These are phyloP conservation scores for Agonopterix arenella DNA, from an alignment of 2,888 invertebrate genomes.

Conservation along the genomic window DNA sequence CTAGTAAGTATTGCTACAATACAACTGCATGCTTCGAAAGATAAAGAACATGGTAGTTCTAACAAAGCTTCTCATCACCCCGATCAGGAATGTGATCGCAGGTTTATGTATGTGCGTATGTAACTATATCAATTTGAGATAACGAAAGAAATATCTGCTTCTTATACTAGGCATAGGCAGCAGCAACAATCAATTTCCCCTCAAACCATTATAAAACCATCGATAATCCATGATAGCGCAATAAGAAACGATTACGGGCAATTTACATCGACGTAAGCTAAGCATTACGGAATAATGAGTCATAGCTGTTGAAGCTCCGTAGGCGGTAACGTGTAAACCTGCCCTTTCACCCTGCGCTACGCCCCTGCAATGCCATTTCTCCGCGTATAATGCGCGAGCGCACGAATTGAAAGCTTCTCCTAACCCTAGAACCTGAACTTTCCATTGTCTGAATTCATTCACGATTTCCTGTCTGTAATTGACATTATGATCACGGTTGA, in stretches of 20 bases:
- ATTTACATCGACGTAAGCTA: not conserved
- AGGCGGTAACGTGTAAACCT: constrained; percentile 4
- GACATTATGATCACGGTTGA: not conserved
- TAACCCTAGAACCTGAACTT: constrained; percentile 20
- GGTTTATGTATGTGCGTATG: no score
- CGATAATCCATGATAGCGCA: no score
- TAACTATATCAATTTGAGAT: no score
- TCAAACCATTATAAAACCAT: no score
- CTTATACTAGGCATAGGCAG: no score
- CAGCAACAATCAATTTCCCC: no score
- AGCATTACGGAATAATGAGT: not conserved
- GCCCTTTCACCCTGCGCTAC: constrained; percentile 24
- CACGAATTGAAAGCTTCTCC: constrained; percentile 30
- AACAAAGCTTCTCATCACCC: no score
- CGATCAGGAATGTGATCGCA: no score
- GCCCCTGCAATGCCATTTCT: constrained; percentile 14
- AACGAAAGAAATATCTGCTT: no score
- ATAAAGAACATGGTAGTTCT: no score
- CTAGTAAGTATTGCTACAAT: no score
- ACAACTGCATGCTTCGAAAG: no score
- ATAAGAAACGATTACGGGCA: not conserved
- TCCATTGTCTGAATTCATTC: constrained; percentile 33
- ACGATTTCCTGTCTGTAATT: constrained; percentile 21
- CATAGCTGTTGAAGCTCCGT: not conserved
- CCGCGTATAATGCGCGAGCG: constrained; percentile 27